A percentile compares a stretch with the other conserved stretches of the same genome.
Evolutionary conservation across 2,797 vertebrate species (phyloP).

Genomic region (Paguma larvata): DNA sequence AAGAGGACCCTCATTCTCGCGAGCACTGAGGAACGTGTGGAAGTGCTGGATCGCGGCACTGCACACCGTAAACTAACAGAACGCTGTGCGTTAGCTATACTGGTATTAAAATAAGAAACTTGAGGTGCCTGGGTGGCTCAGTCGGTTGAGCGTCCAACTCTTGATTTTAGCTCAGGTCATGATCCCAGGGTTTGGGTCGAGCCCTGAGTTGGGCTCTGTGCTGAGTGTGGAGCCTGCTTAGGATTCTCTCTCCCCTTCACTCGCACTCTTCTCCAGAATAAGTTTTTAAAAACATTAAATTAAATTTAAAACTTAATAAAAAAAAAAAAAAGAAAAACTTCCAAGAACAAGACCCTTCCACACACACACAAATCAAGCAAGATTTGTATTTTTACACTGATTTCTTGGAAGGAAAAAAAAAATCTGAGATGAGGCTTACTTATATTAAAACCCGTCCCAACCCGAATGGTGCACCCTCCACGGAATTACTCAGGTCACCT

Average conservation of each 20-base stretch:
- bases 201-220: background rate
- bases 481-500: too few relatives aligned
- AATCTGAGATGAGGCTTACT: background rate
- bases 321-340: background rate
- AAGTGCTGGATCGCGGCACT: too few relatives aligned
- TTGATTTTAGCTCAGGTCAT: background rate
- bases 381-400: background rate
- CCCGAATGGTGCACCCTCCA: background rate
- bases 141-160: background rate
- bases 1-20: too few relatives aligned
- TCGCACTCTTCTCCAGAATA: too few relatives aligned
- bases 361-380: background rate
- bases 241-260: background rate
- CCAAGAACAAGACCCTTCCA: background rate
- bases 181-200: background rate
- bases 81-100: too few relatives aligned
- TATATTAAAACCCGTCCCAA: background rate
- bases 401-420: background rate
- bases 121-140: background rate
- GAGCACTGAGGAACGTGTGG: too few relatives aligned
- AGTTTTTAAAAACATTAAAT: too few relatives aligned
- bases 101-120: too few relatives aligned
- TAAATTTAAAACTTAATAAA: background rate
- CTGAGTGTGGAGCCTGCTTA: background rate
- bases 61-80: too few relatives aligned